A percentile compares a stretch with the other conserved stretches of the same genome.
phyloP scores from a whole-genome alignment of 2,113 vertebrate species.

The Trichechus manatus region DNA sequence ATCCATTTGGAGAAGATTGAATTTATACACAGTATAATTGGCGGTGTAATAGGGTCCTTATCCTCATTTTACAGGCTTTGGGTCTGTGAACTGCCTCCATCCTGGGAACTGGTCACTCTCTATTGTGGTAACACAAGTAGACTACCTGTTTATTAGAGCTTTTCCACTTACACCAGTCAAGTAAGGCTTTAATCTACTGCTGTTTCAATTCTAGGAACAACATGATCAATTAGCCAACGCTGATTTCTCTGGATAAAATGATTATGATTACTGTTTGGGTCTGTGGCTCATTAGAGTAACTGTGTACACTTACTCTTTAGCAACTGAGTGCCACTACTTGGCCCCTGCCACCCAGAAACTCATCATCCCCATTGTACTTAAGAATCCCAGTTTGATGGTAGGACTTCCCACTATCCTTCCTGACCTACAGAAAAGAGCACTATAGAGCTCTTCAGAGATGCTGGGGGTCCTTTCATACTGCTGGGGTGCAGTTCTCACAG shows the following conservation, averaged over 20 bases:
- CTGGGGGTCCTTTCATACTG: background rate
- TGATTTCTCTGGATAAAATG: background rate
- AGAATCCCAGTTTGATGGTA: background rate
- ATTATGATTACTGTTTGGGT: background rate
- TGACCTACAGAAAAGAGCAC: background rate
- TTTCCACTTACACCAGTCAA: background rate
- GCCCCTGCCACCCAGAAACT: background rate
- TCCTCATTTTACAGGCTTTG: background rate
- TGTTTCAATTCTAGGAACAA: background rate
- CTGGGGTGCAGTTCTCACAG: background rate
- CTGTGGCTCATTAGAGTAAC: background rate
- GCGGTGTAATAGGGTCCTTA: background rate
- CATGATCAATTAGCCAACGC: no score
- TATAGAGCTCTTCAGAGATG: background rate
- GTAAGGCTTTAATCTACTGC: background rate
- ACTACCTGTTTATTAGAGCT: background rate
- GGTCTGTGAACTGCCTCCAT: background rate
- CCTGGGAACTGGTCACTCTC: background rate
- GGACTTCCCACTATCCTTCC: background rate
- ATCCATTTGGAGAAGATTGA: background rate
- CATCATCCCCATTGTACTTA: background rate
- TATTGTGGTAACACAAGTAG: background rate
- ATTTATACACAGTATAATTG: background rate
- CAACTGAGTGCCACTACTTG: background rate
- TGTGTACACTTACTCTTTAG: background rate